Evolutionary conservation across 2,888 invertebrate genomes (phyloP).

Genomic region (Dryobota labecula): DNA sequence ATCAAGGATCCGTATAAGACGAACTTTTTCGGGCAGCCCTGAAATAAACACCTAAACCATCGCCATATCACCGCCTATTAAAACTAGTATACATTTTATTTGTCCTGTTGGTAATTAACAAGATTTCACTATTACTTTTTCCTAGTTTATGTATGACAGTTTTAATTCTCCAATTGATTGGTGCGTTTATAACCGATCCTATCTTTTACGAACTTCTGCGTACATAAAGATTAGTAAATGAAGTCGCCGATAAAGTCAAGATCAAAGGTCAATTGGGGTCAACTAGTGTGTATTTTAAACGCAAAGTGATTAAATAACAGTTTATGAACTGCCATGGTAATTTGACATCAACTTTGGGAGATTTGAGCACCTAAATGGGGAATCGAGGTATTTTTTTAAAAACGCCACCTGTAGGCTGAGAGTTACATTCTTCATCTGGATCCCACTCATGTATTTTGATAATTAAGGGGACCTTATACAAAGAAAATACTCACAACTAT

Average conservation of each 20-base stretch:
- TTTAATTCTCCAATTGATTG: no score
- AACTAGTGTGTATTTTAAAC: constrained; percentile 18
- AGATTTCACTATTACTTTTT: not conserved
- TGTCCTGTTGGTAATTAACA: not conserved
- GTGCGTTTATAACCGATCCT: not conserved
- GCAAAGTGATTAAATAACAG: constrained; percentile 9
- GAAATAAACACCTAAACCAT: not conserved
- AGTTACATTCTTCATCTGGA: not conserved
- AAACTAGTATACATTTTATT: not conserved
- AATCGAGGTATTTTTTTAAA: not conserved
- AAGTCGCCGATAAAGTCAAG: constrained; percentile 5
- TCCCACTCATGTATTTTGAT: not conserved
- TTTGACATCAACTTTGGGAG: not conserved
- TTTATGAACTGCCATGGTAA: not conserved
- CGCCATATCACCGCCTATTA: not conserved
- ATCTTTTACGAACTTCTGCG: constrained; percentile 4
- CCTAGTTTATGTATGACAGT: not conserved
- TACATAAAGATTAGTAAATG: constrained; percentile 1
- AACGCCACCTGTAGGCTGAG: not conserved
- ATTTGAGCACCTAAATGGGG: not conserved
- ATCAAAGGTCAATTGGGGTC: constrained; percentile 28
- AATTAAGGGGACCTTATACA: not conserved
- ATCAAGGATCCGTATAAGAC: not conserved
- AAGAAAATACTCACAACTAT: constrained; percentile 76
- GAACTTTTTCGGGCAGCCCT: not conserved